phyloP scores from a whole-genome alignment of 2,113 vertebrate genomes.

The Oncorhynchus clarkii region DNA sequence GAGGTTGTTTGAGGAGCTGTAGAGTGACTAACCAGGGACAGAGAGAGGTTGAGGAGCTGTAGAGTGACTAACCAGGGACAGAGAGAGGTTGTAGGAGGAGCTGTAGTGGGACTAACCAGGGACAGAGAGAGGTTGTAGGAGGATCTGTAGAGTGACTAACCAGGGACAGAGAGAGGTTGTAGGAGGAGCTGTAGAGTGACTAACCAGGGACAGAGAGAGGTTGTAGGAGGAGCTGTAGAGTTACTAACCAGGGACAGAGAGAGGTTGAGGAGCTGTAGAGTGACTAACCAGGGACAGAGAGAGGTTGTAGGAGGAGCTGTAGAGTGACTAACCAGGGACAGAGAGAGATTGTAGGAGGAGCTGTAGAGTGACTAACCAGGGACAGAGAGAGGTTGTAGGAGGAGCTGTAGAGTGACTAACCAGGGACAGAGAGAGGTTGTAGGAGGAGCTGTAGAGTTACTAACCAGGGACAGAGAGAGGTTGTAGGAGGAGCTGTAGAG shows the following conservation, averaged over 20 bases:
- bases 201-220: slow-evolving; percentile 80
- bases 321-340: slow-evolving; percentile 76
- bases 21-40: background rate
- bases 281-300: slow-evolving; percentile 77
- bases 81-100: background rate
- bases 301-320: background rate
- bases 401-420: slow-evolving; percentile 49
- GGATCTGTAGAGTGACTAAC: too few species aligned
- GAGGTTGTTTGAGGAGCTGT: background rate
- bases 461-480: slow-evolving; percentile 76
- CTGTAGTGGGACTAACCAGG: too few species aligned
- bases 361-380: slow-evolving; percentile 67
- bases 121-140: too few species aligned
- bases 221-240: too few species aligned
- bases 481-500: too few species aligned
- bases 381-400: slow-evolving; percentile 66
- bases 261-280: background rate
- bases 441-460: slow-evolving; percentile 1
- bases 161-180: too few species aligned
- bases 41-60: background rate
- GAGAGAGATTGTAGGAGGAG: slow-evolving; percentile 1
- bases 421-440: slow-evolving; percentile 70
- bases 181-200: background rate
- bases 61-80: background rate
- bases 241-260: slow-evolving; percentile 77